Conservation (phyloP, 1,140 invertebrate species). For the Ceratosolen solmsi region DNA sequence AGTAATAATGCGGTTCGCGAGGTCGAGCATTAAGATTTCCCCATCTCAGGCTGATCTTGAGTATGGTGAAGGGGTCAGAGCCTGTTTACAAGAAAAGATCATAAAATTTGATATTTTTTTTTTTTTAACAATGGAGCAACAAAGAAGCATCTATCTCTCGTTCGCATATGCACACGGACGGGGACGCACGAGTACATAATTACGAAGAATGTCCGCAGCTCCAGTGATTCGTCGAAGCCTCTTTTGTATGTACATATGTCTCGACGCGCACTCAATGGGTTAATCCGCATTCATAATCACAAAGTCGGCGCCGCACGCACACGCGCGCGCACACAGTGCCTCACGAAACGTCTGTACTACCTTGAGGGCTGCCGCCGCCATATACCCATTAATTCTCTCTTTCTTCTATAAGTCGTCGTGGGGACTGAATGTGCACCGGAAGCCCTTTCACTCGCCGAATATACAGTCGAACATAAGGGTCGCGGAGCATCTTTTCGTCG, state of each 20-base stretch:
- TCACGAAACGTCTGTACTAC: slow-evolving; percentile 42
- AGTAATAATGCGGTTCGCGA: neutral
- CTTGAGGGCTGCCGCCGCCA: slow-evolving; percentile 52
- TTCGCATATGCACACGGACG: neutral
- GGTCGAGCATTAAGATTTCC: neutral
- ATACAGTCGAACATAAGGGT: slow-evolving; percentile 35
- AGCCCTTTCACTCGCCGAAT: slow-evolving; percentile 67
- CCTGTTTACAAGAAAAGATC: neutral
- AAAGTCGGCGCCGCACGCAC: slow-evolving; percentile 28
- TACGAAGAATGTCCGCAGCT: slow-evolving; percentile 16
- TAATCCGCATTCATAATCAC: slow-evolving; percentile 67
- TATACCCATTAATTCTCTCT: slow-evolving; percentile 66
- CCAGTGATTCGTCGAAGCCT: slow-evolving; percentile 3
- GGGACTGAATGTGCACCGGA: slow-evolving; percentile 64
- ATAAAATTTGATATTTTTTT: slow-evolving; percentile 24
- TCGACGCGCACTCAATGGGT: slow-evolving; percentile 57
- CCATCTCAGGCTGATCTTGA: no score
- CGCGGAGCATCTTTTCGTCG: neutral
- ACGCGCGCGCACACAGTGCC: slow-evolving; percentile 44
- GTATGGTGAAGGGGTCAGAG: neutral
- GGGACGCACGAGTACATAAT: slow-evolving; percentile 33
- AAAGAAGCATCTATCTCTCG: neutral
- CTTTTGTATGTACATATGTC: slow-evolving; percentile 2
- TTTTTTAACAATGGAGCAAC: neutral
- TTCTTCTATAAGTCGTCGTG: slow-evolving; percentile 56